Evolutionary conservation across 2,113 vertebrate species (phyloP), one percentile per base, ranked within the genome.

Genomic region (Anoura caudifer): DNA sequence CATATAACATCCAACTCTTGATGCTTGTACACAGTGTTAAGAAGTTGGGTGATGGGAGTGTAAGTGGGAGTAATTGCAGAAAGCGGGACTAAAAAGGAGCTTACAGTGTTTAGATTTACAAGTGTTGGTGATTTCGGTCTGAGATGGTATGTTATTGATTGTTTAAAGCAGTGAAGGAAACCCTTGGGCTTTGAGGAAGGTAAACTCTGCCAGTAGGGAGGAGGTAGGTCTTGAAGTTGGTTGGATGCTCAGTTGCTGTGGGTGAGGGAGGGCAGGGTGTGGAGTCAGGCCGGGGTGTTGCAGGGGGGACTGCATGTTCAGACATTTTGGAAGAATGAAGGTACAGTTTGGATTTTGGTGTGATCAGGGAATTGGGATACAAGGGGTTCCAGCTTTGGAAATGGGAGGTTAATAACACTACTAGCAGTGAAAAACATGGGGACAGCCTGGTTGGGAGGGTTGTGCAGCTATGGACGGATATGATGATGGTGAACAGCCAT

Each of bases 401-500:
- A 43, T 45, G 38, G 75, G 36, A 28, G 41, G 33, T 6, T 6
- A 7, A 26, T 43, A 24, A 17, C 20, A 26, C 12, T 70, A 1
- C 36, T n/a, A 56, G 24, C 0, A 16, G 6, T 0, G 56, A 77
- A 45, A 31, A 76, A 20, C 52, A 1, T 2, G 2, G 45, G 45
- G 41, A 19, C 16, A 4, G 5, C 14, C 9, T 61, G 67, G 43
- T 59, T 10, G 19, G 69, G 69, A 8, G 38, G 38, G 75, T 2
- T 1, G 10, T 28, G 56, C 73, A 4, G n/a, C 9, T 59, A 0
- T 2, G 9, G 88, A 16, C 47, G 69, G 47, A 41, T 7, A 5
- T 52, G 82, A 3, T 31, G 0, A 4, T 5, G 22, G 36, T n/a
- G 17, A 5, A 11, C 7, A 5, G 17, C 50, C 3, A 0, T 79